Base-by-base conservation (phyloP, 2,797 vertebrate species). In the Pseudopleuronectes americanus region DNA sequence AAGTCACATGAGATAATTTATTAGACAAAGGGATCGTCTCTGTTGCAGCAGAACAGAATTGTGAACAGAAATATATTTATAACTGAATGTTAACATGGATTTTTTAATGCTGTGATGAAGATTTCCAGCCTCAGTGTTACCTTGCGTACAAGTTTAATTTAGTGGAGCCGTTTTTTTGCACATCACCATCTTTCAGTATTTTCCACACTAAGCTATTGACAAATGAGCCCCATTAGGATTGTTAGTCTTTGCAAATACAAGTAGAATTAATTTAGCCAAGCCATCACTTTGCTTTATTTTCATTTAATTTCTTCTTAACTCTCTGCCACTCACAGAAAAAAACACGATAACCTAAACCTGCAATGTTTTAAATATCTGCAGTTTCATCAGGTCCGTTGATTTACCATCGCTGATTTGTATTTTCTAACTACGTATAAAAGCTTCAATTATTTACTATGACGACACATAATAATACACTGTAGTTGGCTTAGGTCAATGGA, bases 171-270 rank as follows among this genome's bases (percentile, higher is more conserved):
- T 83, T 60, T 57, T 81, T 64, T 60, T 64, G 48, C 43, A 47
- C 55, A 49, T 77, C 53, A 26, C 31, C n/a, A 4, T 64, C 51
- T 66, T 81, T 70, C 38, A 74, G 58, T 63, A 28, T 79, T 88
- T 86, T 82, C 68, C 73, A 77, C 63, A 69, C 48, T 55, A 52
- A 69, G 65, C 70, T 55, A 0, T 3, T 86, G 88, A 90, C 63
- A 84, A 88, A 90, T 76, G 82, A 73, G 77, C 49, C 67, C 74
- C 79, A 80, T 90, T 86, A 87, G 71, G 72, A 52, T 72, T 67
- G 19, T 84, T 85, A 79, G 79, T 84, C 72, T 88, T 63, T 72
- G 67, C 67, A 83, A 82, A 87, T 79, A 76, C 64, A 72, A 56
- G 76, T 72, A 81, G 63, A 76, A 73, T 67, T 53, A 24, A 77